Evolutionary conservation across 2,113 vertebrate genomes (phyloP), one percentile per base, ranked within the genome.

Genomic region (Muscicapa adusta): DNA sequence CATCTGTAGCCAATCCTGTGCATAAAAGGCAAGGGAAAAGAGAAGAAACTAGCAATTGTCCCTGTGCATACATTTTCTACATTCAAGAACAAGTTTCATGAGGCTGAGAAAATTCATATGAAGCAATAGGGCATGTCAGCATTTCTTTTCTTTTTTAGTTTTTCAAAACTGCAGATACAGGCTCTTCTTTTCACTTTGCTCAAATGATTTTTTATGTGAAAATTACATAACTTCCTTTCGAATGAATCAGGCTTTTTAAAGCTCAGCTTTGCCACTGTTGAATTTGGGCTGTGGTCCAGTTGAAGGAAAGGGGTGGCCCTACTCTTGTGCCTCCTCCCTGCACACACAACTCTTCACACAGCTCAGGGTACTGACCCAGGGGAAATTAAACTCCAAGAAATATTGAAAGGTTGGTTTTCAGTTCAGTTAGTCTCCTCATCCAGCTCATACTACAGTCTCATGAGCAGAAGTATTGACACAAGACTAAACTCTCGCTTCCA

Each of bases 1-100:
- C 96, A 97, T 95, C 94, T 94, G 94, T 73, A 97, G 83, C 58
- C 91, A 95, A 94, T 95, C 81, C 85, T 54, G 11, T 40, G 89
- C 72, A 70, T 94, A 79, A 91, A 96, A 93, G 85, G 63, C 60
- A 1, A 76, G 34, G 40, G 74, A 74, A 58, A 94, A 65, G 33
- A 93, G 54, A 89, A 89, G 67, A 88, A 85, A 82, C 36, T 48
- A 82, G 60, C 88, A 73, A 82, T 92, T 82, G 71, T 83, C 87
- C 74, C 74, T 89, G 42, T 76, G 67, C 77, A 66, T 50, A 76
- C 63, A 71, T 91, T 94, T 91, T 94, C 82, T 93, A 47, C 68
- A 90, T 92, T 83, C 72, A 73, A 85, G 77, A 85, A 82, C 75
- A 66, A 83, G 50, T 66, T 79, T 82, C 26, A 70, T 75, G 81